phyloP scores from a whole-genome alignment of 2,888 invertebrate genomes.

The Sepioteuthis lessoniana region DNA sequence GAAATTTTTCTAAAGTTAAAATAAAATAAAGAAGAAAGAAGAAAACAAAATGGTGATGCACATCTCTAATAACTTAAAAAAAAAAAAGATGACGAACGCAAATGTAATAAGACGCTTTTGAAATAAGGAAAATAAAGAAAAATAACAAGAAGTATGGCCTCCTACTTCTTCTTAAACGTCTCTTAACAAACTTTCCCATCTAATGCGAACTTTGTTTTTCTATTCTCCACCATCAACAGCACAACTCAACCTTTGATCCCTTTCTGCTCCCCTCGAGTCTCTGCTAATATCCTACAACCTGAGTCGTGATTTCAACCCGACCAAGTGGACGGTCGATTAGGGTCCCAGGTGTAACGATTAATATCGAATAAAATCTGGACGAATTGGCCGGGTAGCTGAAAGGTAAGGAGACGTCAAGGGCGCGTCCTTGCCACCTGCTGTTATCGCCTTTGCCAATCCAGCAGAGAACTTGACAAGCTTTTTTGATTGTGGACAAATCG shows the following conservation, averaged over 20 bases:
- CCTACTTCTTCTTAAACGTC: too few species aligned
- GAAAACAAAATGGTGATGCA: too few species aligned
- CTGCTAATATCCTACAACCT: not conserved
- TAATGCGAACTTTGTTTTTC: too few species aligned
- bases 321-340: not conserved
- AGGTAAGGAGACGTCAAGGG: not conserved
- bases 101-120: too few species aligned
- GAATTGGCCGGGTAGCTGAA: not conserved
- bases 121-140: too few species aligned
- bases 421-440: not conserved
- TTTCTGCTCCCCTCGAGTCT: not conserved
- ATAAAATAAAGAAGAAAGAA: too few species aligned
- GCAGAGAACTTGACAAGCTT: not conserved
- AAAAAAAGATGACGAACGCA: too few species aligned
- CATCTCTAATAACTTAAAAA: too few species aligned
- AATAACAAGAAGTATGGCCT: too few species aligned
- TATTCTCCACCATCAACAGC: not conserved
- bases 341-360: slow-evolving; percentile 33
- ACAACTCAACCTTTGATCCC: not conserved
- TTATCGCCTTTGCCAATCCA: not conserved
- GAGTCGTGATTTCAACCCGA: slow-evolving; percentile 15
- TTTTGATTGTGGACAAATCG: slow-evolving; percentile 4
- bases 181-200: too few species aligned
- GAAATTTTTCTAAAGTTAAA: not conserved
- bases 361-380: slow-evolving; percentile 10